These are phyloP conservation scores for Egretta garzetta DNA, from an alignment of 2,113 vertebrate species.

Conservation along the genomic window DNA sequence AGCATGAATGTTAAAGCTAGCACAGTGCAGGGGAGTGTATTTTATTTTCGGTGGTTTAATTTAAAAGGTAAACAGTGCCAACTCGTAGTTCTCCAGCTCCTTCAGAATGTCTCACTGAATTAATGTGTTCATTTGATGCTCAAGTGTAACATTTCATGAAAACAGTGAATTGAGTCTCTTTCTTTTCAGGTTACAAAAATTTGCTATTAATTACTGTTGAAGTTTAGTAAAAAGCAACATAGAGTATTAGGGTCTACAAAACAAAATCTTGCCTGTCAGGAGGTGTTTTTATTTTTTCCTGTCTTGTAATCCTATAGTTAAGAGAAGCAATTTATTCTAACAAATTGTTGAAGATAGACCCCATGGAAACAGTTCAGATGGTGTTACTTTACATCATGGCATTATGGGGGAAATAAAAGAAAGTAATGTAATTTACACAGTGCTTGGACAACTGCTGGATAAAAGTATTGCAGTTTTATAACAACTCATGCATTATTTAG, in stretches of 20 bases:
- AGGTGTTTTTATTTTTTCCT: background rate
- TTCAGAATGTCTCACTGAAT: background rate
- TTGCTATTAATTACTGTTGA: background rate
- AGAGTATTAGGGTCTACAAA: background rate
- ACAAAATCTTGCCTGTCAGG: background rate
- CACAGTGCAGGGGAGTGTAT: background rate
- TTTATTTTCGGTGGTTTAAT: background rate
- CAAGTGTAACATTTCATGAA: background rate
- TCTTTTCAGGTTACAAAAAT: background rate
- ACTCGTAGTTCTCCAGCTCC: background rate
- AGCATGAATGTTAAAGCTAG: background rate
- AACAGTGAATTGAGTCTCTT: background rate
- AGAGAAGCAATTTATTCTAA: background rate
- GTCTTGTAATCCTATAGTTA: background rate
- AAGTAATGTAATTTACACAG: background rate
- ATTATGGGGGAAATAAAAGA: background rate
- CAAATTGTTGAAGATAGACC: background rate
- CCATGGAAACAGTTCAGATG: constrained; percentile 21
- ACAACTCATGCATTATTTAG: constrained; percentile 15
- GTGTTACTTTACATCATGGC: constrained; percentile 13
- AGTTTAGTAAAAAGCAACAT: background rate
- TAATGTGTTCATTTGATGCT: background rate
- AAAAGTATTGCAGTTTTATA: constrained; percentile 54
- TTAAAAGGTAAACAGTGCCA: background rate
- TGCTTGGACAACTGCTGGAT: constrained; percentile 46